Conservation (phyloP, 2,797 vertebrate species). For the Gadopsis bispinosus region DNA sequence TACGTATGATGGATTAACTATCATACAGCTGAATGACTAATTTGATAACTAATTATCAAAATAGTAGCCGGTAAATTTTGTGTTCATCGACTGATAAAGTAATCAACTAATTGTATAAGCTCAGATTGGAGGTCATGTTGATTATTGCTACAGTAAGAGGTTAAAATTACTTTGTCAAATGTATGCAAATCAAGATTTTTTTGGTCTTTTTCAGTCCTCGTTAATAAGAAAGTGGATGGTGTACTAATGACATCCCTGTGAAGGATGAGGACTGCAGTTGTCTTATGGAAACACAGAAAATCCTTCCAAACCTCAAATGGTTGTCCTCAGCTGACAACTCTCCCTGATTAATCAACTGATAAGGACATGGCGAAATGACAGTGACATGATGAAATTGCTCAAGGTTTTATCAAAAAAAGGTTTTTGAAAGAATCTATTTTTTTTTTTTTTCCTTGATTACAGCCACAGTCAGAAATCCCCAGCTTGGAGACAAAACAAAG, state of each 20-base stretch:
- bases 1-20: background rate
- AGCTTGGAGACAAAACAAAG: constrained; percentile 90
- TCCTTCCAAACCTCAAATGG: constrained; percentile 39
- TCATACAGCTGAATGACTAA: background rate
- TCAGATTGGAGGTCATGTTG: constrained; percentile 12
- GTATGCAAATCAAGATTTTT: constrained; percentile 46
- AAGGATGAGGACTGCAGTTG: constrained; percentile 8
- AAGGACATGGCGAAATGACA: constrained; percentile 61
- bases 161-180: constrained; percentile 40
- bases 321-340: constrained; percentile 51
- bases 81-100: background rate
- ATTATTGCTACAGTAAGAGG: constrained; percentile 4
- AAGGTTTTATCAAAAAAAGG: constrained; percentile 68
- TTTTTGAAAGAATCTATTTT: constrained; percentile 61
- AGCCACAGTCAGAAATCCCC: constrained; percentile 78
- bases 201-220: constrained; percentile 11
- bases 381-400: constrained; percentile 61
- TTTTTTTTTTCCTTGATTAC: constrained; percentile 67
- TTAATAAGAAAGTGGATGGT: constrained; percentile 26
- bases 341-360: constrained; percentile 75
- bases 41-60: background rate
- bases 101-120: background rate
- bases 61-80: background rate
- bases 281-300: constrained; percentile 40
- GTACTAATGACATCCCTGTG: constrained; percentile 29